Conservation (phyloP, 2,888 invertebrate species). For the Cremastobaeus sp. region DNA sequence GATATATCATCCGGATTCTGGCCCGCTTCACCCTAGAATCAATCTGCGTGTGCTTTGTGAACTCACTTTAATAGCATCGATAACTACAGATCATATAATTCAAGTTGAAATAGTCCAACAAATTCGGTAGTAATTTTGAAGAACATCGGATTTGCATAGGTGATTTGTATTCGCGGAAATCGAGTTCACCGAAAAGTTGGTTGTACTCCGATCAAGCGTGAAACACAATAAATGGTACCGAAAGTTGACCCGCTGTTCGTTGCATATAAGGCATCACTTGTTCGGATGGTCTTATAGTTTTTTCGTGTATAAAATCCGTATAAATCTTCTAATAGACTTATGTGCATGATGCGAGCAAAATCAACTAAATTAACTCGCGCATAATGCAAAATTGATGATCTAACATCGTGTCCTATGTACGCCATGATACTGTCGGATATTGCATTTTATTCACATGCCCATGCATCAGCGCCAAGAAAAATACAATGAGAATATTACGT, state of each 20-base stretch:
- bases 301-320: too few species aligned
- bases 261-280: too few species aligned
- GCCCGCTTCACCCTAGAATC: constrained; percentile 36
- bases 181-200: constrained; percentile 7
- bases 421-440: constrained; percentile 21
- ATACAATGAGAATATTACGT: constrained; percentile 27
- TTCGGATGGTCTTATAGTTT: too few species aligned
- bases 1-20: constrained; percentile 49
- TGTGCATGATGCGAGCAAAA: not conserved
- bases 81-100: constrained; percentile 38
- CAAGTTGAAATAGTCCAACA: constrained; percentile 23
- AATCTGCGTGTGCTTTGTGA: constrained; percentile 47
- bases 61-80: constrained; percentile 45
- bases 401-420: not conserved
- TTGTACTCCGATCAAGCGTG: constrained; percentile 2
- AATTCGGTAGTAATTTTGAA: constrained; percentile 26
- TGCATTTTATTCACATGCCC: constrained; percentile 21
- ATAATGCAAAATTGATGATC: constrained; percentile 22
- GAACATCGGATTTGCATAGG: constrained; percentile 17
- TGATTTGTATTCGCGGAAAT: constrained; percentile 28
- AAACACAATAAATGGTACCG: constrained; percentile 10
- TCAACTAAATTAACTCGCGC: constrained; percentile 14
- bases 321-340: too few species aligned
- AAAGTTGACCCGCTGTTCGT: not conserved
- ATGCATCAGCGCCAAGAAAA: constrained; percentile 23